Conservation (phyloP, 2,113 vertebrate species). For the Scomber scombrus region DNA sequence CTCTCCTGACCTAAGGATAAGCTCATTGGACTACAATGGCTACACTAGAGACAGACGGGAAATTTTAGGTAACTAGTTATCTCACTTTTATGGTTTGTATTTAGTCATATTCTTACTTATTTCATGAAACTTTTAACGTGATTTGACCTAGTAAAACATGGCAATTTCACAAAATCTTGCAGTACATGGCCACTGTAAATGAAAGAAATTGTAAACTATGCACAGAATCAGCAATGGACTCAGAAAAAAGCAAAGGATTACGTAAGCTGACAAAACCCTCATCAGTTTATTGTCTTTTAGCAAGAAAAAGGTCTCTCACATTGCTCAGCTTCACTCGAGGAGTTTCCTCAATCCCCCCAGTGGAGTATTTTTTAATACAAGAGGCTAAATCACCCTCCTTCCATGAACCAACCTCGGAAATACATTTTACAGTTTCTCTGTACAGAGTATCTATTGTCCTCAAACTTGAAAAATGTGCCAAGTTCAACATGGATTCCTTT, state of each 20-base stretch:
- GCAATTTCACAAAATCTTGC: background rate
- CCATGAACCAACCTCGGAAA: slow-evolving; percentile 73
- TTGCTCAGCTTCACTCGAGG: slow-evolving; percentile 76
- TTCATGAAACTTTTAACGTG: background rate
- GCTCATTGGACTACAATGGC: slow-evolving; percentile 48
- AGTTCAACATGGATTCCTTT: slow-evolving; percentile 81
- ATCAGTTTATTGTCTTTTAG: slow-evolving; percentile 86
- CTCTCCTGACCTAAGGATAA: slow-evolving; percentile 57
- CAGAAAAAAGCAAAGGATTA: slow-evolving; percentile 12
- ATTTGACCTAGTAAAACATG: background rate
- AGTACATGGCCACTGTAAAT: background rate
- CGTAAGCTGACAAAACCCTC: slow-evolving; percentile 79
- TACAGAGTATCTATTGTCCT: slow-evolving; percentile 81
- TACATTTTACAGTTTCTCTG: slow-evolving; percentile 76
- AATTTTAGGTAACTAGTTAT: slow-evolving; percentile 23
- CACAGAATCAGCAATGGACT: background rate
- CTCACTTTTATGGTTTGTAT: background rate
- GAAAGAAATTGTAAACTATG: background rate
- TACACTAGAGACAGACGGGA: slow-evolving; percentile 37
- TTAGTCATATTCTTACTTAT: background rate
- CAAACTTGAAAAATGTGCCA: slow-evolving; percentile 83
- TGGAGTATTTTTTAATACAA: slow-evolving; percentile 68
- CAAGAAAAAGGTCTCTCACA: slow-evolving; percentile 83
- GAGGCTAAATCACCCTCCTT: slow-evolving; percentile 71
- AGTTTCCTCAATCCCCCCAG: slow-evolving; percentile 70